These are phyloP conservation scores for Heloderma charlesbogerti DNA, from an alignment of 2,113 vertebrate genomes.

Conservation along the genomic window DNA sequence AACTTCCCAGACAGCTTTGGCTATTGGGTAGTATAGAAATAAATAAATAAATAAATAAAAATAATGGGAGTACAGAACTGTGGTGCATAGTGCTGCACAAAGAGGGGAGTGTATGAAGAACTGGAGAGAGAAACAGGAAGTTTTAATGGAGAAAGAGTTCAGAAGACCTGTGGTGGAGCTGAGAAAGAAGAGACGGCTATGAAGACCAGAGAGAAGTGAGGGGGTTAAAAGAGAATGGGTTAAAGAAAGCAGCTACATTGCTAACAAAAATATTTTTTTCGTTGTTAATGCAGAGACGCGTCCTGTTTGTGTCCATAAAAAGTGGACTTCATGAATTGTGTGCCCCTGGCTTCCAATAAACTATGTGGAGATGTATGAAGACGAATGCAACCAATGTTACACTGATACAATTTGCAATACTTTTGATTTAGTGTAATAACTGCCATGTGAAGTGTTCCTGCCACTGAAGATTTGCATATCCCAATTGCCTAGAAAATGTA, in stretches of 20 bases:
- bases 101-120: background rate
- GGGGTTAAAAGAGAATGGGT: background rate
- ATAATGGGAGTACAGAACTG: too few relatives aligned
- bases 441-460: background rate
- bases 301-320: background rate
- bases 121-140: background rate
- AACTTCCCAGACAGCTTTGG: too few relatives aligned
- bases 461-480: constrained; percentile 2
- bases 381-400: background rate
- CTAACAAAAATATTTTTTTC: background rate
- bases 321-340: background rate
- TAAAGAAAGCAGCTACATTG: background rate
- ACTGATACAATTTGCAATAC: background rate
- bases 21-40: too few relatives aligned
- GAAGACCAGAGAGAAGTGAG: background rate
- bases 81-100: too few relatives aligned
- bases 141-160: background rate
- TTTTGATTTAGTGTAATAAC: background rate
- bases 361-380: background rate
- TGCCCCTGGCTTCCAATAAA: background rate
- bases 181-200: background rate
- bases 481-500: constrained; percentile 3
- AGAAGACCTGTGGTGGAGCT: background rate
- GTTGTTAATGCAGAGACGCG: background rate
- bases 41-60: too few relatives aligned